phyloP scores from a whole-genome alignment of 2,888 invertebrate species.

The Aphrophora alni region DNA sequence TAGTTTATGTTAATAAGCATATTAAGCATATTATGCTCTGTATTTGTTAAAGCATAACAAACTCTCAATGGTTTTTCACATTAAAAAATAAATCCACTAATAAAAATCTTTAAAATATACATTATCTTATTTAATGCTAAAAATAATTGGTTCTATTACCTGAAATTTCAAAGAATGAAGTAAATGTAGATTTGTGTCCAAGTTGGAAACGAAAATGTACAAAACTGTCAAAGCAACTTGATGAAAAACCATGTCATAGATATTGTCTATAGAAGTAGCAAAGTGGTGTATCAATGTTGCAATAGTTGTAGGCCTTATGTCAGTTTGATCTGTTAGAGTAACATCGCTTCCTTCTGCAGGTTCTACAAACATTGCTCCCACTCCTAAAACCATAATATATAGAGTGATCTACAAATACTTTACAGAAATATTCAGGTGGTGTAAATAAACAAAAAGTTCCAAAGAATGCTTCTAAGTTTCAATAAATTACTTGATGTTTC shows the following conservation, averaged over 20 bases:
- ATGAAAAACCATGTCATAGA: slow-evolving; percentile 19
- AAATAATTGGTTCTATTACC: slow-evolving; percentile 19
- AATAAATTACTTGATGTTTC: no score
- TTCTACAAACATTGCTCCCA: slow-evolving; percentile 28
- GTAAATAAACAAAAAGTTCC: no score
- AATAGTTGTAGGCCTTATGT: slow-evolving; percentile 12
- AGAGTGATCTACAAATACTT: no score
- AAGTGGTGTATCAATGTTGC: slow-evolving; percentile 9
- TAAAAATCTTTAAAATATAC: no score
- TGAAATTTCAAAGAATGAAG: slow-evolving; percentile 23
- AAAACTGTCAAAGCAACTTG: slow-evolving; percentile 27
- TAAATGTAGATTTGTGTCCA: slow-evolving; percentile 23
- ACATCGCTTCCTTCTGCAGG: slow-evolving; percentile 22
- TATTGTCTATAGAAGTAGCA: not conserved
- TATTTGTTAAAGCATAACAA: no score
- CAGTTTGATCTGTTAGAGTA: slow-evolving; percentile 32
- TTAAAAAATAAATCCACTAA: no score
- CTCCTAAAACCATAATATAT: not conserved
- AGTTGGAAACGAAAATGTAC: slow-evolving; percentile 24
- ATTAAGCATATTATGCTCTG: no score
- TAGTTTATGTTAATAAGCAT: no score
- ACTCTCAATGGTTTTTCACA: no score
- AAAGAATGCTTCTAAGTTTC: no score
- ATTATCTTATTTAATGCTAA: no score
- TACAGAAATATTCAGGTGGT: no score